phyloP scores from a whole-genome alignment of 2,888 invertebrate genomes.

The Callyntrura guangdongensis region DNA sequence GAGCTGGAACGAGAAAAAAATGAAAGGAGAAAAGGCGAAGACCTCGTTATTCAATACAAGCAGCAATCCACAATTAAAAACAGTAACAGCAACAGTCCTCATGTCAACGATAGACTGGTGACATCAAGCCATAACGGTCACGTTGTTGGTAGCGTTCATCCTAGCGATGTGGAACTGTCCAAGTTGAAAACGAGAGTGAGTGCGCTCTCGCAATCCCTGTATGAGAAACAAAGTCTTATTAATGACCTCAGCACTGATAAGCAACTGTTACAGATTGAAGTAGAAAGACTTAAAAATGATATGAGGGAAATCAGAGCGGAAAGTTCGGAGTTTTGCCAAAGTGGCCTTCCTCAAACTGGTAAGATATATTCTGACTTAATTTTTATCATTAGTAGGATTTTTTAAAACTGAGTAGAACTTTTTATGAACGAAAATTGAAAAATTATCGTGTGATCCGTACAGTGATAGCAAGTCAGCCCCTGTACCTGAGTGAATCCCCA shows the following conservation, averaged over 20 bases:
- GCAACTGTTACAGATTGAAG: conserved; percentile 83
- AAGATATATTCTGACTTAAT: too few species aligned
- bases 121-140: conserved; percentile 31
- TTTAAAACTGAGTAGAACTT: too few species aligned
- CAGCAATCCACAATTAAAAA: conserved; percentile 47
- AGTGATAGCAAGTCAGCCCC: conserved; percentile 90
- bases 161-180: conserved; percentile 51
- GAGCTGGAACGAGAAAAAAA: conserved; percentile 82
- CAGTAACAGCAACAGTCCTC: not conserved
- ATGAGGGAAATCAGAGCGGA: conserved; percentile 68
- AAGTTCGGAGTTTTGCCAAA: conserved; percentile 68
- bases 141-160: not conserved
- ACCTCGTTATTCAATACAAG: conserved; percentile 74
- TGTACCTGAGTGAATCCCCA: conserved; percentile 91
- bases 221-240: conserved; percentile 84
- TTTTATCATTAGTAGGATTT: too few species aligned
- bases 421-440: too few species aligned
- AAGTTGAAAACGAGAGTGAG: conserved; percentile 83
- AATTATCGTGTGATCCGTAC: conserved; percentile 84
- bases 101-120: not conserved
- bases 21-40: conserved; percentile 80
- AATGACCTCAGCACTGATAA: conserved; percentile 84
- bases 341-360: conserved; percentile 82
- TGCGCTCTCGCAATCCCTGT: conserved; percentile 83
- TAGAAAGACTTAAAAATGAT: conserved; percentile 83